Base-by-base conservation (phyloP, 2,797 vertebrate species). In the Poeciliopsis presidionis region DNA sequence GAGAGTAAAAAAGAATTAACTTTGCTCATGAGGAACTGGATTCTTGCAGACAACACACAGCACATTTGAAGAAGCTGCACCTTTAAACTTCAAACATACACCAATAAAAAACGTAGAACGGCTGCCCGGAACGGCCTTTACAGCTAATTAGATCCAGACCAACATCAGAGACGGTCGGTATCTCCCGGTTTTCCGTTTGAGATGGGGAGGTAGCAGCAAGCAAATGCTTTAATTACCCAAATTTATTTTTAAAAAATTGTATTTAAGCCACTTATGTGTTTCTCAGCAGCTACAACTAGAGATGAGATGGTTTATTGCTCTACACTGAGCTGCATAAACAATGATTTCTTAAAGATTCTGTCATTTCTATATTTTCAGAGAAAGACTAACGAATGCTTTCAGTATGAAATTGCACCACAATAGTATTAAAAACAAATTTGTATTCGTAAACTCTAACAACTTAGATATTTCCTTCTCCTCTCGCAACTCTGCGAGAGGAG, bases 131-230 rank as follows among this genome's bases (percentile, higher is more conserved):
- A 70, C 46, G 18, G 55, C 46, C 55, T 74, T 45, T 43, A 18
- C 70, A 46, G 39, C 65, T 63, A 78, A 73, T 39, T 78, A 59
- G 16, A 61, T 65, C 14, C 69, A 51, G 65, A 20, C 30, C 30
- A 75, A 49, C 41, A 61, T 74, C 73, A 30, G 55, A 65, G 30
- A 51, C 22, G 25, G 12, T 36, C 6, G 28, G 28, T 51, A 73
- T 57, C 49, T 63, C 33, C 2, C 13, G 2, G 28, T 57, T 20
- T 57, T 43, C 45, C n/a, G 49, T 61, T 81, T 70, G 4, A 70
- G 20, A 61, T 0, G 49, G 16, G 12, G 13, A 61, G 20, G 25
- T 36, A 67, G 59, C 63, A 57, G 33, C 0, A 71, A 82, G 41
- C 16, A 20, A 74, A n/a, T 33, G 5, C 53, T 18, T 74, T 43